phyloP scores from a whole-genome alignment of 2,888 invertebrate species.

The Eupeodes luniger region DNA sequence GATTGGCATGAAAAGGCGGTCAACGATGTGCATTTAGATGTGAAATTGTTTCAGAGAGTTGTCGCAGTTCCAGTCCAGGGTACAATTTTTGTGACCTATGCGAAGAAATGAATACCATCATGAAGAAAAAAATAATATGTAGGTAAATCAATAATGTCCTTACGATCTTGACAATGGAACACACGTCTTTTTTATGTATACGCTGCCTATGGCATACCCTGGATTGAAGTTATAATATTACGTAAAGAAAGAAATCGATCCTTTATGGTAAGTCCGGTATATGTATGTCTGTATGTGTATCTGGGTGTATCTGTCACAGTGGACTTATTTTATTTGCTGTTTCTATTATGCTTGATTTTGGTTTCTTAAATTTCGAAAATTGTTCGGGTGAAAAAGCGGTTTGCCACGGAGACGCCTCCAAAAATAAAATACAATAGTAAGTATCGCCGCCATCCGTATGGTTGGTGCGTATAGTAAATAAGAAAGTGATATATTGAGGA shows the following conservation, averaged over 20 bases:
- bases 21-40: constrained; percentile 77
- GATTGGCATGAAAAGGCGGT: constrained; percentile 77
- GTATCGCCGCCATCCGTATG: background rate
- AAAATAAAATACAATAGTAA: constrained; percentile 46
- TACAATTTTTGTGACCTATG: constrained; percentile 52
- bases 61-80: constrained; percentile 22
- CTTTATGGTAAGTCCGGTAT: constrained; percentile 56
- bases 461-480: constrained; percentile 48
- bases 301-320: constrained; percentile 9
- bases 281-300: too few species aligned
- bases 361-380: constrained; percentile 20
- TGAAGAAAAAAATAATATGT: constrained; percentile 10
- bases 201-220: background rate
- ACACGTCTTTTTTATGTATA: constrained; percentile 24
- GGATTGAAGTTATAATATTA: constrained; percentile 62
- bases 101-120: constrained; percentile 5
- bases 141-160: constrained; percentile 64
- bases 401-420: constrained; percentile 71
- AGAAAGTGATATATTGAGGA: constrained; percentile 33
- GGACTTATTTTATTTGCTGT: constrained; percentile 65
- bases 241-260: constrained; percentile 69
- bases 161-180: constrained; percentile 50
- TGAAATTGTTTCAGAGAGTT: constrained; percentile 75
- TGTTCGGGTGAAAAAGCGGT: constrained; percentile 72
- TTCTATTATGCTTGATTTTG: constrained; percentile 47